Evolutionary conservation across 2,113 vertebrate species (phyloP).

Genomic region (Pygoscelis antarcticus): DNA sequence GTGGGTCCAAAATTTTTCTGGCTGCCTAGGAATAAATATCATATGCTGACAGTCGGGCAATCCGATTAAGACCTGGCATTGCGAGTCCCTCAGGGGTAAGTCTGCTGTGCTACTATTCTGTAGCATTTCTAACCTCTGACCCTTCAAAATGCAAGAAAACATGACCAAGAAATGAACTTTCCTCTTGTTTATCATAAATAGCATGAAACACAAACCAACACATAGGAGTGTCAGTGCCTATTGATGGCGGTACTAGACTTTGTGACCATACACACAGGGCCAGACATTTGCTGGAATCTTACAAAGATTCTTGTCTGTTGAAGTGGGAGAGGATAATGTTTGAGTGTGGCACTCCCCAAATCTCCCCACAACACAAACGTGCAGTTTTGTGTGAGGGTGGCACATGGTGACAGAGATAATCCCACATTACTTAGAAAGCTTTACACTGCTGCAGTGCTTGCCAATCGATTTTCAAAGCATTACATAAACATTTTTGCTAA

Average conservation of each 20-base stretch:
- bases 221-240: accelerated
- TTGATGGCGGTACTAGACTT: not conserved
- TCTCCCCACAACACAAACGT: not conserved
- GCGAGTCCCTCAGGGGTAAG: accelerated
- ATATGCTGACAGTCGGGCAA: accelerated
- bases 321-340: accelerated
- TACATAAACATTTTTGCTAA: not conserved
- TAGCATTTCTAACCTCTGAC: not conserved
- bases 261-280: no score
- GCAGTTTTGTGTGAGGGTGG: not conserved
- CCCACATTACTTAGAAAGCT: not conserved
- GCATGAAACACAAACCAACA: not conserved
- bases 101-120: not conserved
- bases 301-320: not conserved
- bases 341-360: accelerated
- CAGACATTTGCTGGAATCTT: not conserved
- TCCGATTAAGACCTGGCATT: not conserved
- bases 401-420: not conserved
- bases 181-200: not conserved
- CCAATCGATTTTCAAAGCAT: not conserved
- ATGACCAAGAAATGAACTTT: not conserved
- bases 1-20: not conserved
- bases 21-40: not conserved
- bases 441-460: not conserved
- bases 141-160: not conserved